Evolutionary conservation across 2,888 invertebrate genomes (phyloP).

Genomic region (Caenorhabditis sinica): DNA sequence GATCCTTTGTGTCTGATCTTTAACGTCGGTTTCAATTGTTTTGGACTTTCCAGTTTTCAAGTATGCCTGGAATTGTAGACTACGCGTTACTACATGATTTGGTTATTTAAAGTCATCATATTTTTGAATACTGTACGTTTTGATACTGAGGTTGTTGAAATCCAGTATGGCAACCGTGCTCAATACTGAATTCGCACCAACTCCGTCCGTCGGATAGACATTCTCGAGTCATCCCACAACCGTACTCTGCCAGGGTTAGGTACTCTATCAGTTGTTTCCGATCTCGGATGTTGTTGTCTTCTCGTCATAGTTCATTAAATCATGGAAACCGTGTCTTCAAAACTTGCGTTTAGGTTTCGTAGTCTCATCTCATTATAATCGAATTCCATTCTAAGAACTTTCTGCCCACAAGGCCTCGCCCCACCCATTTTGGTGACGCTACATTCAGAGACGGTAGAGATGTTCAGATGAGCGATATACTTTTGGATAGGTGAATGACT

Average conservation of each 20-base stretch:
- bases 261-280: too few species aligned
- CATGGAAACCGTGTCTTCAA: too few species aligned
- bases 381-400: background rate
- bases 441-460: background rate
- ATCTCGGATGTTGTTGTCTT: too few species aligned
- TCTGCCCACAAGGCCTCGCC: background rate
- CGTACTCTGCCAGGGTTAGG: too few species aligned
- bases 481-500: background rate
- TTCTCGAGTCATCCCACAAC: too few species aligned
- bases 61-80: conserved; percentile 34
- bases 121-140: too few species aligned
- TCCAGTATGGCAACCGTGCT: too few species aligned
- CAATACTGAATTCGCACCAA: too few species aligned
- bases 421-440: background rate
- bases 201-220: too few species aligned
- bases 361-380: background rate
- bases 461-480: background rate
- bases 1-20: conserved; percentile 25
- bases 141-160: too few species aligned
- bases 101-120: conserved; percentile 2
- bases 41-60: conserved; percentile 47
- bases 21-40: conserved; percentile 23
- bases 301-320: too few species aligned
- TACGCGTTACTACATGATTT: conserved; percentile 6
- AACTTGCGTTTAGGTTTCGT: too few species aligned